Conservation (phyloP, 2,113 vertebrate genomes). For the Forbesichthys agassizii region DNA sequence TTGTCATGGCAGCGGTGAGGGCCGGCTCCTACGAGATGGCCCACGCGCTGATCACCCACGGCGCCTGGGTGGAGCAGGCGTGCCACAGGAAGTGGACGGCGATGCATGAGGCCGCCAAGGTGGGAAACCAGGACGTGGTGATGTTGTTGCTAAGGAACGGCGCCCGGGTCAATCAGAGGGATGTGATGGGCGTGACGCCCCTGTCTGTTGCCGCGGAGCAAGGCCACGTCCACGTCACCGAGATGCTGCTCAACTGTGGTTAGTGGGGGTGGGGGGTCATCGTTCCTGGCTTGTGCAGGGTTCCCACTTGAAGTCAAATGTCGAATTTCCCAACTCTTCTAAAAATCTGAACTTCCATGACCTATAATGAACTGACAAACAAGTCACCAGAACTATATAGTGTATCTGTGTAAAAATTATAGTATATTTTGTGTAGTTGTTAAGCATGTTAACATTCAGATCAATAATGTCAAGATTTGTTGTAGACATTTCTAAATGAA, state of each 20-base stretch:
- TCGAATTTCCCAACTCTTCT: too few relatives aligned
- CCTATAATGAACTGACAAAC: too few relatives aligned
- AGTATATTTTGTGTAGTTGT: too few relatives aligned
- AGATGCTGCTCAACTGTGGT: constrained; percentile 86
- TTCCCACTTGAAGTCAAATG: too few relatives aligned
- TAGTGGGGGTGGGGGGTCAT: background rate
- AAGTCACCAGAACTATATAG: too few relatives aligned
- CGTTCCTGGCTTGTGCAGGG: too few relatives aligned
- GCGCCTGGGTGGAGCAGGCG: constrained; percentile 76
- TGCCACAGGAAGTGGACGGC: constrained; percentile 81
- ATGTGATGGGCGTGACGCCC: constrained; percentile 79
- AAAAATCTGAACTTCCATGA: too few relatives aligned
- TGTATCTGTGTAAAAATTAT: too few relatives aligned
- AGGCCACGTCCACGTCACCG: constrained; percentile 78
- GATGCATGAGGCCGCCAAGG: constrained; percentile 83
- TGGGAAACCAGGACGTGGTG: constrained; percentile 73
- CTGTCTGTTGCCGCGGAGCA: constrained; percentile 79
- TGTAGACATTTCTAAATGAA: too few relatives aligned
- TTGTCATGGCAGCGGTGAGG: constrained; percentile 72
- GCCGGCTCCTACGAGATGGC: constrained; percentile 74
- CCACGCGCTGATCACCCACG: constrained; percentile 72
- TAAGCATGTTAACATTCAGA: too few relatives aligned
- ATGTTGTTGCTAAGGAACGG: constrained; percentile 79
- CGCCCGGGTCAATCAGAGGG: constrained; percentile 74
- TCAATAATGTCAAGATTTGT: too few relatives aligned